A percentile compares a stretch with the other conserved stretches of the same genome.
Evolutionary conservation across 2,113 vertebrate genomes (phyloP).

Genomic region (Hemibagrus wyckioides): DNA sequence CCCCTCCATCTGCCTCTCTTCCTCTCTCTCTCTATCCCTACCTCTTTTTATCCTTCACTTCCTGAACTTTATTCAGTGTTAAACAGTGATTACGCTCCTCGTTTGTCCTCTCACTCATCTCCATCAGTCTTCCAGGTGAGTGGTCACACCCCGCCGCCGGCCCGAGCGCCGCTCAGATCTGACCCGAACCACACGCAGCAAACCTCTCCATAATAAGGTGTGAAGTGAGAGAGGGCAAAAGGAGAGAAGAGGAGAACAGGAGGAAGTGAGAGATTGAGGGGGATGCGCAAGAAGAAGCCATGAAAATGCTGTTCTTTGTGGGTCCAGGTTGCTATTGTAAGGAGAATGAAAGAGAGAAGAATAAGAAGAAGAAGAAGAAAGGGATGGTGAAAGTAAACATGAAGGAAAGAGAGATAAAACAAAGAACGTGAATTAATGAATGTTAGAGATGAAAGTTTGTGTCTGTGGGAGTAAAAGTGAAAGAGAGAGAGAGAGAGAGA

Average conservation of each 20-base stretch:
- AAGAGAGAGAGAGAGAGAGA: not conserved
- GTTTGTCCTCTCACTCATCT: not conserved
- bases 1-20: constrained; percentile 3
- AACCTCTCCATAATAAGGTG: not conserved
- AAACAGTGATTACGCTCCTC: constrained; percentile 1
- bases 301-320: not conserved
- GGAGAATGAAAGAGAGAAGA: not conserved
- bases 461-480: not conserved
- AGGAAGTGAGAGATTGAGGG: not conserved
- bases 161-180: not conserved
- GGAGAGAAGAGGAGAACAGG: not conserved
- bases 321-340: not conserved
- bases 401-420: not conserved
- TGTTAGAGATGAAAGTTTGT: too few relatives aligned
- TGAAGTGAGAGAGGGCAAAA: not conserved
- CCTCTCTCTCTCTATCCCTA: not conserved
- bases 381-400: not conserved
- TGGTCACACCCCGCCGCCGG: not conserved
- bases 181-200: not conserved
- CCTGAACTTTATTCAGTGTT: not conserved
- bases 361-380: not conserved
- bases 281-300: not conserved
- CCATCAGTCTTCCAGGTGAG: not conserved
- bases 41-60: not conserved
- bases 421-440: too few relatives aligned